Base-by-base conservation (phyloP, 2,888 invertebrate species). In the Polylopha cassiicola region DNA sequence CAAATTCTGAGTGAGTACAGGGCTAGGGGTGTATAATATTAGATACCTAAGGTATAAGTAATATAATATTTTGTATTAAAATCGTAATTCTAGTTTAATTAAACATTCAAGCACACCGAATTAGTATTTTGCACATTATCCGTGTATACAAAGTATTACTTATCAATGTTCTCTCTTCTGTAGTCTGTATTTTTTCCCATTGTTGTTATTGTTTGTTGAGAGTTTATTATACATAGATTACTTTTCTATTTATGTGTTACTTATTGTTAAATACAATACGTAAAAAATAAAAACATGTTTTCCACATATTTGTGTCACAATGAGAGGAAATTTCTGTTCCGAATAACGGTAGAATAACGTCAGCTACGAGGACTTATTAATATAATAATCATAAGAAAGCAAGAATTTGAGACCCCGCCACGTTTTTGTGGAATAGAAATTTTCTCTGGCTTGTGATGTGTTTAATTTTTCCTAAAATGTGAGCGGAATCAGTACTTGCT, bases 321-420 rank as follows among this genome's bases (percentile, higher is more conserved):
- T 58, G 58, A 72, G 85, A 82, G 85, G 82, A 84, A 84, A 85
- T 85, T 85, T 85, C 85, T 85, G 84, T 85, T 85, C 79, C 75
- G 53, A 53, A 54, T 56, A 44, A 55, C 51, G 79, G 78, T 84
- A 80, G 75, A 81, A 74, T 79, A 69, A 65, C 67, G 62, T 63
- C 58, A 58, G 47, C 30, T 54, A 55, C 50, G 50, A 51, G 51
- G 46, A 44, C 50, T 34, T 53, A 48, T 51, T 58, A 39, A 48
- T 51, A 56, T 49, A 37, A 54, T 51, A 44, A 44, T 37, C 42
- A 58, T 78, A 70, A 72, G 85, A 79, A 84, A 85, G 85, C 85
- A 84, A 82, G 80, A 51, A 73, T 75, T 76, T 65, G 61, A 34
- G 39, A 55, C 36, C 48, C 50, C 17, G 41, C 55, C 60, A 60